Percentiles rank a stretch among this genome's conserved stretches.
These are phyloP conservation scores for Chaunax sp. DNA, from an alignment of 2,797 vertebrate species.

Conservation along the genomic window DNA sequence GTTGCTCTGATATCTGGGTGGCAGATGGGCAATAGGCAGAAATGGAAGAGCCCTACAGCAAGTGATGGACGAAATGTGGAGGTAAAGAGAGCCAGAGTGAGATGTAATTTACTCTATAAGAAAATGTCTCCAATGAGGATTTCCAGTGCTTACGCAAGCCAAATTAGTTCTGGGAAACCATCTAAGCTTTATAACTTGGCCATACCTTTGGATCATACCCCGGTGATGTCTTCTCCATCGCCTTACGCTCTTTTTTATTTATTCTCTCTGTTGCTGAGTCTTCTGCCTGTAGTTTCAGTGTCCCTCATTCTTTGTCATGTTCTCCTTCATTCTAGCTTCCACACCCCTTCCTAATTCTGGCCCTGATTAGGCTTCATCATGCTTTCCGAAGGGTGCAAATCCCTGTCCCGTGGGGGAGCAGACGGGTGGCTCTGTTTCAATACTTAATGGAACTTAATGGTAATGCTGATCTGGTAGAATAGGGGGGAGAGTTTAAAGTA, in stretches of 20 bases:
- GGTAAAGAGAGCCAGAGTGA: conserved; percentile 36
- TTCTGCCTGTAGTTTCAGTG: conserved; percentile 31
- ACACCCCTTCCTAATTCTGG: conserved; percentile 5
- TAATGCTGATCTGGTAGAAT: conserved; percentile 55
- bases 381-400: conserved; percentile 44
- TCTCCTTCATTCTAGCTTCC: conserved; percentile 35
- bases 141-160: conserved; percentile 44
- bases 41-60: conserved; percentile 38
- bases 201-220: conserved; percentile 53
- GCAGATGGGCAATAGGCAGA: conserved; percentile 66
- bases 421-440: conserved; percentile 58
- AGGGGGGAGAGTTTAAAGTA: conserved; percentile 37
- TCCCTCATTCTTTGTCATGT: conserved; percentile 30
- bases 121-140: conserved; percentile 54
- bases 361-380: conserved; percentile 50
- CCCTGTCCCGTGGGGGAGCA: conserved; percentile 40
- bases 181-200: conserved; percentile 48
- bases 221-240: conserved; percentile 17
- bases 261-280: conserved; percentile 36
- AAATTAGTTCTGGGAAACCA: conserved; percentile 54
- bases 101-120: conserved; percentile 47
- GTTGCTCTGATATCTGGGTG: conserved; percentile 45
- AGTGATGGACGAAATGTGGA: conserved; percentile 44
- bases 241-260: conserved; percentile 9
- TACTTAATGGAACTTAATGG: conserved; percentile 62